Base-by-base conservation (phyloP, 1,140 invertebrate genomes). In the Aphaenogaster floridana region DNA sequence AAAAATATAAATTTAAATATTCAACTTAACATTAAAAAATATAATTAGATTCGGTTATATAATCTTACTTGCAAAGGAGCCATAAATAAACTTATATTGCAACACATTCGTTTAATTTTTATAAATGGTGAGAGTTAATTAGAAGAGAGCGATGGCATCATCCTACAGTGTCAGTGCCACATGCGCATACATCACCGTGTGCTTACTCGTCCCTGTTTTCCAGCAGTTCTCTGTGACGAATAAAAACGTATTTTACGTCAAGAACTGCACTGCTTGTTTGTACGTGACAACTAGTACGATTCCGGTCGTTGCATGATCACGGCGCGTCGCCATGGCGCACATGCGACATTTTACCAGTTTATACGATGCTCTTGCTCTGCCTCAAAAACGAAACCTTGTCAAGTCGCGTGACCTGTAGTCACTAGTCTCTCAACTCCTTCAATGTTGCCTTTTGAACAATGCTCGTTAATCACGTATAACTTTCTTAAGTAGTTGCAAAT, bases 241-340 rank as follows among this genome's bases (percentile, higher is more conserved):
- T 84, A 84, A 84, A 84, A 84, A 84, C 69, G 80, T 84, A 84
- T 84, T 84, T 84, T 84, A 84, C 69, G 80, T 84, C 80, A 76
- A 84, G 80, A 84, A 84, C 80, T 74, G 80, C 39, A 13, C 68
- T 48, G 54, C 80, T 84, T 61, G 80, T 76, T 84, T 84, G 80
- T 76, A 84, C 28, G 54, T 76, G 80, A 84, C 80, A 84, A 76
- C 80, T 61, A 74, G 68, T 84, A 84, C 34, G 80, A 76, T 84
- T 63, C 69, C 42, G 80, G 80, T 64, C 15, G 69, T 84, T 76
- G 69, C 80, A 84, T 76, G 69, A 84, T 84, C 69, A 84, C 13
- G 45, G 28, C 54, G 42, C 68, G 80, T 81, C 64, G 36, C 48
- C 54, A 68, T 63, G 48, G 21, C 39, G 28, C 54, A 83, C 54